These are phyloP conservation scores for Centropristis striata DNA, from an alignment of 2,113 vertebrate species.

Conservation along the genomic window DNA sequence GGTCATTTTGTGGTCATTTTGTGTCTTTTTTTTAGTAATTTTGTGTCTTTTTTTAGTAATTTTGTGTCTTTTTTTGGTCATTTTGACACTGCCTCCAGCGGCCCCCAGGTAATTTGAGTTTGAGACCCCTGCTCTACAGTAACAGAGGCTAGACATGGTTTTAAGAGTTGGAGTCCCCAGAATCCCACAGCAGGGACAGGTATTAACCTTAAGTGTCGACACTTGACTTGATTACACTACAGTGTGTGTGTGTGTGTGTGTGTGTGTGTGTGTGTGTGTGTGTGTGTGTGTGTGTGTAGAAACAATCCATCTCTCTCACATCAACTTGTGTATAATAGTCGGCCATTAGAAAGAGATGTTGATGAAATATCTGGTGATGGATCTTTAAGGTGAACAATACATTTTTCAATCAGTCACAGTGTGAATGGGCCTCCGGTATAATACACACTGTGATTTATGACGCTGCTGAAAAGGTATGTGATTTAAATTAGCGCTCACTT, in stretches of 20 bases:
- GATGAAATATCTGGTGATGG: slow-evolving; percentile 35
- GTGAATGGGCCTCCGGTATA: slow-evolving; percentile 7
- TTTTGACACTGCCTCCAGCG: too few relatives aligned
- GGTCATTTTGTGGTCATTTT: too few relatives aligned
- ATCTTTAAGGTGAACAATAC: slow-evolving; percentile 29
- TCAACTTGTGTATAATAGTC: neutral
- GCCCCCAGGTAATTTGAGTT: too few relatives aligned
- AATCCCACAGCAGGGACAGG: neutral
- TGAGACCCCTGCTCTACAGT: too few relatives aligned
- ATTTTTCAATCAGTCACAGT: slow-evolving; percentile 28
- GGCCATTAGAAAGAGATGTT: slow-evolving; percentile 6
- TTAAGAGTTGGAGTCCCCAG: neutral
- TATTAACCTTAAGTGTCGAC: slow-evolving; percentile 21
- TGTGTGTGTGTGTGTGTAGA: neutral
- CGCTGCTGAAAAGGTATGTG: neutral
- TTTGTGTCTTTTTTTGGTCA: too few relatives aligned
- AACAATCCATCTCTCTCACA: slow-evolving; percentile 2
- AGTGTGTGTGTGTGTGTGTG: neutral
- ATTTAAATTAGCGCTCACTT: slow-evolving; percentile 22
- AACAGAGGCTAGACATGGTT: too few relatives aligned
- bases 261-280: neutral
- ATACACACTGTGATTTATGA: slow-evolving; percentile 42
- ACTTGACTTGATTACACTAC: neutral
- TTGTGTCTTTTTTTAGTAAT: too few relatives aligned
- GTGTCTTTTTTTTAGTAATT: too few relatives aligned